phyloP scores from a whole-genome alignment of 2,797 vertebrate genomes.

The Prunella strophiata region DNA sequence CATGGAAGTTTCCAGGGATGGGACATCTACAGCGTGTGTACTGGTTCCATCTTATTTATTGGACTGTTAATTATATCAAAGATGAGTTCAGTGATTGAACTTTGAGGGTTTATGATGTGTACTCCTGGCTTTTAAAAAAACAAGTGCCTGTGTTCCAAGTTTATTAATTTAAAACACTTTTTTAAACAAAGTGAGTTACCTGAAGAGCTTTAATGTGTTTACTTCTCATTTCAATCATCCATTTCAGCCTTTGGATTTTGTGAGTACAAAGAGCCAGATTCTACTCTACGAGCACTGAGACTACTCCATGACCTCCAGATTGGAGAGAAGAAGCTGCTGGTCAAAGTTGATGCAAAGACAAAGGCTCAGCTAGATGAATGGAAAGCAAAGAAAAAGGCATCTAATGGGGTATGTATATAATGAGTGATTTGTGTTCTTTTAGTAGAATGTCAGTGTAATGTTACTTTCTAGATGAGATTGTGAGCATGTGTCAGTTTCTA shows the following conservation, averaged over 20 bases:
- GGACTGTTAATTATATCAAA: background rate
- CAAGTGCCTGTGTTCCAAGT: background rate
- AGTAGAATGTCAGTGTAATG: fast-evolving
- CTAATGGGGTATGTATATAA: conserved; percentile 89
- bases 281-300: conserved; percentile 91
- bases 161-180: background rate
- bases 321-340: conserved; percentile 96
- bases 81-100: background rate
- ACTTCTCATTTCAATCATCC: conserved; percentile 8
- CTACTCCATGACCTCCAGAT: conserved; percentile 96
- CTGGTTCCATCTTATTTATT: background rate
- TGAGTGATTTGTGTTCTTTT: background rate
- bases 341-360: conserved; percentile 98
- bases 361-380: conserved; percentile 98
- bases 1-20: background rate
- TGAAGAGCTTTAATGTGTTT: background rate
- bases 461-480: background rate
- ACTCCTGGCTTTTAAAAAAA: background rate
- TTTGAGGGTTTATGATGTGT: background rate
- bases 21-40: background rate
- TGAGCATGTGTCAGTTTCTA: background rate
- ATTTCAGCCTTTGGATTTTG: conserved; percentile 96
- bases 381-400: conserved; percentile 94
- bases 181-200: background rate
- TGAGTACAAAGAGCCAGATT: conserved; percentile 98